These are phyloP conservation scores for Rhyacichthys aspro DNA, from an alignment of 2,797 vertebrate species.

Conservation along the genomic window DNA sequence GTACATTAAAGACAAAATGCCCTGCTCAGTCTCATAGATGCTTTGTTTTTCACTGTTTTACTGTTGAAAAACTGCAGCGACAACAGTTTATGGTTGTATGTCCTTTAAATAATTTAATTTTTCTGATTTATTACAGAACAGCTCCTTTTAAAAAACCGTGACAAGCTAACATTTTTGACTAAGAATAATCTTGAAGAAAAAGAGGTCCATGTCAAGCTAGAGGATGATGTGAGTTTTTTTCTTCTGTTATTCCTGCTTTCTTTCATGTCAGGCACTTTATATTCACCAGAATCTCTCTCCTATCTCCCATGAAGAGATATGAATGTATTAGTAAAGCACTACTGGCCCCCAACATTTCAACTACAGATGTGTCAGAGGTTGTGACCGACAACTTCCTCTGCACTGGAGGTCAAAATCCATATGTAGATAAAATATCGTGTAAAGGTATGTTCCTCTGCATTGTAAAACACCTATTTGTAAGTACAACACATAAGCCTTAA, in stretches of 20 bases:
- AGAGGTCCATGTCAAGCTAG: conserved; percentile 48
- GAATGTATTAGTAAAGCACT: conserved; percentile 59
- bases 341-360: conserved; percentile 13
- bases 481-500: too few relatives aligned
- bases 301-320: conserved; percentile 43
- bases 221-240: conserved; percentile 47
- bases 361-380: neutral
- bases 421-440: conserved; percentile 60
- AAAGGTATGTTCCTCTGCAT: conserved; percentile 41
- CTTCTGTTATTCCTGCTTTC: conserved; percentile 1
- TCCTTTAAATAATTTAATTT: neutral
- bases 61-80: too few relatives aligned
- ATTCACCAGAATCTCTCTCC: neutral
- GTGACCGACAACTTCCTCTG: conserved; percentile 75
- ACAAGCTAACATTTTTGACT: conserved; percentile 58
- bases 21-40: too few relatives aligned
- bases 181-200: neutral
- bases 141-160: conserved; percentile 40
- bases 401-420: conserved; percentile 32
- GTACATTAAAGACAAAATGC: too few relatives aligned
- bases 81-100: too few relatives aligned
- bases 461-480: too few relatives aligned
- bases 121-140: conserved; percentile 47
- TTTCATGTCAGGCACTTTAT: neutral
- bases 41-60: too few relatives aligned